These are phyloP conservation scores for Pluvialis apricaria DNA, from an alignment of 2,113 vertebrate species.

Conservation along the genomic window DNA sequence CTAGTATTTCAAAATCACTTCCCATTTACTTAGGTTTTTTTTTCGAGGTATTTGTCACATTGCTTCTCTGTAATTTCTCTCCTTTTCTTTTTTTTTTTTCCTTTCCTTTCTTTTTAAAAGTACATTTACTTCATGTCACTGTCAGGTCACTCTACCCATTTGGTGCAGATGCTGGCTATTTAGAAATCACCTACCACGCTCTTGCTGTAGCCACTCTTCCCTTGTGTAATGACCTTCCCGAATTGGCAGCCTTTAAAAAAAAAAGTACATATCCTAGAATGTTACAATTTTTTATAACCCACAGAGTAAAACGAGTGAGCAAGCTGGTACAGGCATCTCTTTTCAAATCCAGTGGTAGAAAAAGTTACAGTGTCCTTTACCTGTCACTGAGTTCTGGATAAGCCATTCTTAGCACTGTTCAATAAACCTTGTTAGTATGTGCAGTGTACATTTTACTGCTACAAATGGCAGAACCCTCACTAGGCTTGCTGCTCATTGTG, in stretches of 20 bases:
- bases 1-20: not conserved
- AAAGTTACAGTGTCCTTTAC: not conserved
- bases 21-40: not conserved
- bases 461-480: not conserved
- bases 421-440: not conserved
- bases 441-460: not conserved
- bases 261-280: not conserved
- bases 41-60: not conserved
- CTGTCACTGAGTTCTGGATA: not conserved
- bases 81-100: not conserved
- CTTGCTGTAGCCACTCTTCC: not conserved
- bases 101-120: not conserved
- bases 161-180: not conserved
- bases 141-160: not conserved
- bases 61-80: not conserved
- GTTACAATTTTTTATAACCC: not conserved
- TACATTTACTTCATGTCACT: not conserved
- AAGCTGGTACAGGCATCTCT: not conserved
- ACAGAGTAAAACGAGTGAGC: not conserved
- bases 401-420: not conserved
- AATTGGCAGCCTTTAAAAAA: not conserved
- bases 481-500: not conserved
- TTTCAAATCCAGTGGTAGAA: not conserved
- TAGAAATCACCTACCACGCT: not conserved
- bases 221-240: not conserved